phyloP scores from a whole-genome alignment of 2,113 vertebrate genomes.

The Chelonoidis abingdonii region DNA sequence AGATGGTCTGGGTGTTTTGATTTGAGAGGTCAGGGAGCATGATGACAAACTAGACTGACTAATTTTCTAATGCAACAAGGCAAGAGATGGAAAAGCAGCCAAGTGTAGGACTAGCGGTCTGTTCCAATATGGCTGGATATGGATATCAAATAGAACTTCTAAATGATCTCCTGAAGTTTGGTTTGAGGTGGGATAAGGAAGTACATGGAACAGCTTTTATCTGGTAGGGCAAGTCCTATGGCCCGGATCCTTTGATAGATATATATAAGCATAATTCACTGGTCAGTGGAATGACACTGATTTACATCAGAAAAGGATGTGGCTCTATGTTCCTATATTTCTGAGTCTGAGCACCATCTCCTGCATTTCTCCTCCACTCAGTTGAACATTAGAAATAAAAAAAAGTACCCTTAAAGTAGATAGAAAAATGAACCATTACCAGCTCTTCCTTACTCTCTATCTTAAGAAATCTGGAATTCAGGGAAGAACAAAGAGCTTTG shows the following conservation, averaged over 20 bases:
- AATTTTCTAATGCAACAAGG: neutral
- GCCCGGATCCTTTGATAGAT: neutral
- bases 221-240: neutral
- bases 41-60: rapidly evolving
- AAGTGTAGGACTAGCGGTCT: neutral
- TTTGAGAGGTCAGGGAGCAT: neutral
- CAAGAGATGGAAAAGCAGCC: neutral
- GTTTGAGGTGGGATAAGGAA: neutral
- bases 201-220: neutral
- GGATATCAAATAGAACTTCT: neutral
- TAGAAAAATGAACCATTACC: conserved; percentile 51
- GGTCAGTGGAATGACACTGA: neutral
- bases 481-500: conserved; percentile 41
- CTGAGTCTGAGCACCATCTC: neutral
- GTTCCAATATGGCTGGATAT: neutral
- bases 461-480: conserved; percentile 66
- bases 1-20: neutral
- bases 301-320: neutral
- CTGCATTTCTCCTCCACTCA: neutral
- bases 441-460: conserved; percentile 64
- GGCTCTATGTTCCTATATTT: too few species aligned
- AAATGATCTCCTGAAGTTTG: neutral
- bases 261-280: neutral
- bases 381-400: neutral
- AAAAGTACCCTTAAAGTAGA: neutral